Evolutionary conservation across 1,140 invertebrate genomes (phyloP), one percentile per base, ranked within the genome.

Genomic region (Polyergus mexicanus): DNA sequence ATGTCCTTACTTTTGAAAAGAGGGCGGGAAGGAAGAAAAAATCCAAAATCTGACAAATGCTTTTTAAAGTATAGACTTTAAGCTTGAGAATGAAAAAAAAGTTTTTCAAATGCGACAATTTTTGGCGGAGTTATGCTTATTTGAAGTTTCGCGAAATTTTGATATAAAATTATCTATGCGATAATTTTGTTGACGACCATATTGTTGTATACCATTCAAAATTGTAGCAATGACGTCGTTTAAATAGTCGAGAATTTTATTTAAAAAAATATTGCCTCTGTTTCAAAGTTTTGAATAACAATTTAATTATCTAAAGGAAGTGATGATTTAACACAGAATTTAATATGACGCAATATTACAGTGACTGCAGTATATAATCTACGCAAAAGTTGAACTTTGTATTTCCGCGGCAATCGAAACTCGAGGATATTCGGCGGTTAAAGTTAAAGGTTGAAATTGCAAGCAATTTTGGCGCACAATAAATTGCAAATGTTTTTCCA

Each of bases 401-500:
- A n/a, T 28, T 28, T 51, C n/a, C n/a, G 65, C 35, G 77, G 69
- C 47, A 80, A 38, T 32, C 22, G 47, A 6, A 69, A 41, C 63
- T 69, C 22, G 16, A 80, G n/a, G 68, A 56, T 41, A 35, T 19
- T 47, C 44, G 25, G 32, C n/a, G 44, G 65, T 22, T 13, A 3
- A 80, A 80, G 63, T 69, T 80, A 28, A 28, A 28, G 25, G 25
- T 22, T 13, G 7, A 80, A 80, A 47, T 69, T 80, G 47, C 13
- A 78, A 54, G 32, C 10, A 80, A 80, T 80, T 80, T 80, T 69
- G 22, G 10, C 32, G 35, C 47, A 16, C 47, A 80, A 80, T 80
- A 80, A 80, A 80, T 80, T 38, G 47, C 47, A 69, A 69, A 41
- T 69, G 47, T 69, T 69, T 80, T 80, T 69, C 77, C n/a, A 69